Evolutionary conservation across 2,888 invertebrate genomes (phyloP), one percentile per base, ranked within the genome.

Genomic region (Tyria jacobaeae): DNA sequence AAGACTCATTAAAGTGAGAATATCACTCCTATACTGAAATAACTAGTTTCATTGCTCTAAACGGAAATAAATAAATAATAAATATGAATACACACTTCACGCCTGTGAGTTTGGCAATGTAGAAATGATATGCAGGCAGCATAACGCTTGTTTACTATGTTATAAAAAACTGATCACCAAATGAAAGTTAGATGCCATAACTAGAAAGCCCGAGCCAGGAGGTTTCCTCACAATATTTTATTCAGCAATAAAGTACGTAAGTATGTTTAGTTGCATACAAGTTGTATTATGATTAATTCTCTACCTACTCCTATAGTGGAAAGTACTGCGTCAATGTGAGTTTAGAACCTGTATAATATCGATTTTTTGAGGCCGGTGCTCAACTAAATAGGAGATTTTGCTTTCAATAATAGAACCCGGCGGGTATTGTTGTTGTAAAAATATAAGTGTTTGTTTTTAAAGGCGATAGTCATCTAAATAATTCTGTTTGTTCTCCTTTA

Each of bases 141-240:
- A 10, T 1, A 12, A 21, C 44, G 12, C 44, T 44, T 44, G 44
- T 21, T 21, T 21, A 10, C 44, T 21, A 12, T 44, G 21, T 44
- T 21, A 21, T 44, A 21, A 51, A 27, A 51, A 51, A 31, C 4
- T 31, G 44, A 12, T 51, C 34, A 51, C 31, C 31, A 31, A 27
- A 17, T 34, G 31, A 24, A 57, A 48, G 44, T 48, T 35, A 57
- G 25, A 49, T 27, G 25, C 49, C 49, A 49, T 44, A 44, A 44
- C 21, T 44, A 44, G 44, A 44, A 44, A 44, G 21, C 44, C 21
- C 21, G 21, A 44, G 21, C 21, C 3, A 44, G 21, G 21, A 44
- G 44, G 44, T 44, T 44, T 12, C 44, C 21, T 21, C 44, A 44
- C 12, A 21, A 44, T 44, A 21, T 44, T 44, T 44, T 44, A 21